Conservation (phyloP, 2,888 invertebrate genomes). For the Macrosiphum euphorbiae region DNA sequence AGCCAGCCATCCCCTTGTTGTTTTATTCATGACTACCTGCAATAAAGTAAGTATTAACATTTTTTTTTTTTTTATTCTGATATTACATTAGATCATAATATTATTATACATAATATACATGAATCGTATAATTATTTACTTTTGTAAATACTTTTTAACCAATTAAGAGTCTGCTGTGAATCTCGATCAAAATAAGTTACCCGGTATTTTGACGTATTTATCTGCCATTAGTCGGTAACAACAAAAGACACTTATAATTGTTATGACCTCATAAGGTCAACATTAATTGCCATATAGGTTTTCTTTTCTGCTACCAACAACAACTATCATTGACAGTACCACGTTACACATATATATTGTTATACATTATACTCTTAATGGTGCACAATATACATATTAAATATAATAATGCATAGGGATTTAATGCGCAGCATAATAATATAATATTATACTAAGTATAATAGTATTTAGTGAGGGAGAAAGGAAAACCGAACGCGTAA, state of each 20-base stretch:
- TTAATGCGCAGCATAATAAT: neutral
- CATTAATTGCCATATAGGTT: slow-evolving; percentile 38
- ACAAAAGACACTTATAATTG: slow-evolving; percentile 44
- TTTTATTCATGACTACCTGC: slow-evolving; percentile 1
- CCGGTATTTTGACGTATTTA: slow-evolving; percentile 30
- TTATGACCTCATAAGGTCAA: slow-evolving; percentile 28
- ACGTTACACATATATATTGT: neutral
- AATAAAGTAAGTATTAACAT: neutral
- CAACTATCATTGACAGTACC: neutral
- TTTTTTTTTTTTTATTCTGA: neutral
- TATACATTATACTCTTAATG: neutral
- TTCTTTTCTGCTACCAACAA: slow-evolving; percentile 39
- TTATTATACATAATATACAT: neutral
- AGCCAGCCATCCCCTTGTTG: neutral
- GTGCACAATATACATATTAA: neutral
- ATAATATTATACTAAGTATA: neutral
- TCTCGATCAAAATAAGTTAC: slow-evolving; percentile 26
- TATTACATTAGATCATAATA: neutral
- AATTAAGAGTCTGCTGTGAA: slow-evolving; percentile 2
- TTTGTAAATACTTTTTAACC: slow-evolving; percentile 1
- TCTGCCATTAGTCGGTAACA: slow-evolving; percentile 38
- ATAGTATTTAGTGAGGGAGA: slow-evolving; percentile 22
- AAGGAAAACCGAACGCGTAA: neutral
- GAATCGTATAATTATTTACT: neutral
- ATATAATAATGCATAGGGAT: slow-evolving; percentile 17